Percentiles rank a stretch among this genome's conserved stretches.
Conservation (phyloP, 2,113 vertebrate genomes). For the Siniperca chuatsi region DNA sequence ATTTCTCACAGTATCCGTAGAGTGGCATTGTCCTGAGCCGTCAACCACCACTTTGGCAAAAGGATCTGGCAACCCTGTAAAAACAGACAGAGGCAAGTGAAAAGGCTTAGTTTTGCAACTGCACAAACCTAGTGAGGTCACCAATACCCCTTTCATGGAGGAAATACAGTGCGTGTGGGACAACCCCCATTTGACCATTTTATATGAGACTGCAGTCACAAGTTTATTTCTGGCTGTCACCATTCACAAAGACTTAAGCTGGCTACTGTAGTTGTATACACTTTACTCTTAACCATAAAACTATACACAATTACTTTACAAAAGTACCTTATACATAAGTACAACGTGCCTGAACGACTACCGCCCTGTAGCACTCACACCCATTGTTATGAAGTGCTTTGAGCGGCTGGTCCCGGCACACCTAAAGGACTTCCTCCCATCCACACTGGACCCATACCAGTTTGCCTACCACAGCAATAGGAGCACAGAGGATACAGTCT, state of each 20-base stretch:
- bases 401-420: too few species aligned
- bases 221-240: not conserved
- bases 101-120: not conserved
- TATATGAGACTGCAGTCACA: not conserved
- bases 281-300: too few species aligned
- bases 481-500: too few species aligned
- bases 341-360: too few species aligned
- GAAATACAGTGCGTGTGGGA: not conserved
- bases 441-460: too few species aligned
- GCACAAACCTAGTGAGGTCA: constrained; percentile 2
- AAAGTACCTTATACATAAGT: too few species aligned
- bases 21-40: constrained; percentile 99
- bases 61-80: constrained; percentile 95
- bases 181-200: not conserved
- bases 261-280: not conserved
- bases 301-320: not conserved
- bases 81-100: not conserved
- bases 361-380: too few species aligned
- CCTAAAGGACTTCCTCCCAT: too few species aligned
- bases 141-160: not conserved
- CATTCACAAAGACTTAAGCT: not conserved
- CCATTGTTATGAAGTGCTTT: too few species aligned
- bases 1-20: constrained; percentile 99
- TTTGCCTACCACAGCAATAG: too few species aligned
- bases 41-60: constrained; percentile 99